These are phyloP conservation scores for Silurus meridionalis DNA, from an alignment of 2,113 vertebrate species.

Conservation along the genomic window DNA sequence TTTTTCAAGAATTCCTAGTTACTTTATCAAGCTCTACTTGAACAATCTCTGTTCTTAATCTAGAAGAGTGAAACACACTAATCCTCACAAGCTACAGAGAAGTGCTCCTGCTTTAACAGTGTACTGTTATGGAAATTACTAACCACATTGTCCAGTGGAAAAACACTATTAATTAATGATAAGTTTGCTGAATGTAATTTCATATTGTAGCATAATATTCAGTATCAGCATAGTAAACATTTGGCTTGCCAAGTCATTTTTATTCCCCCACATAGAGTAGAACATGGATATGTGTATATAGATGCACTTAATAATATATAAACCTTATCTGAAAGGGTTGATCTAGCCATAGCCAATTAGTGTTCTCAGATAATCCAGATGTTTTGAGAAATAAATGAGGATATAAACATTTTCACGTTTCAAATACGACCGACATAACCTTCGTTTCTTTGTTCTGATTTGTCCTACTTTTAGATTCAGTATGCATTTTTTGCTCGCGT, in stretches of 20 bases:
- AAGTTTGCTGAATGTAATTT: not conserved
- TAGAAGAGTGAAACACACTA: not conserved
- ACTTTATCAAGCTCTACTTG: not conserved
- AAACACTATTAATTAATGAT: not conserved
- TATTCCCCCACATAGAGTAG: not conserved
- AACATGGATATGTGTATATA: not conserved
- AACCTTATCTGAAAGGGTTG: not conserved
- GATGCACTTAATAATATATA: not conserved
- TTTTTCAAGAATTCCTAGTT: not conserved
- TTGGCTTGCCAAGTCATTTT: not conserved
- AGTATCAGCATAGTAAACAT: not conserved
- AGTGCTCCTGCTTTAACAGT: not conserved
- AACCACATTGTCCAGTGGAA: conserved; percentile 2
- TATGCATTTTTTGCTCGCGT: not conserved
- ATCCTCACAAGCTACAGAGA: not conserved
- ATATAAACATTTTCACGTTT: not conserved
- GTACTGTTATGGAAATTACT: not conserved
- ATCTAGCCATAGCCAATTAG: not conserved
- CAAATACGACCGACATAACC: not conserved
- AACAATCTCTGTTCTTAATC: not conserved
- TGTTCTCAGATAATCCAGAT: not conserved
- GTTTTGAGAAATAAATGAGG: not conserved
- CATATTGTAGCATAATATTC: not conserved
- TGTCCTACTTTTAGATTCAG: not conserved
- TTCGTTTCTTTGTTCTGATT: not conserved